Base-by-base conservation (phyloP, 1,140 invertebrate species). In the Drosophila rufa region DNA sequence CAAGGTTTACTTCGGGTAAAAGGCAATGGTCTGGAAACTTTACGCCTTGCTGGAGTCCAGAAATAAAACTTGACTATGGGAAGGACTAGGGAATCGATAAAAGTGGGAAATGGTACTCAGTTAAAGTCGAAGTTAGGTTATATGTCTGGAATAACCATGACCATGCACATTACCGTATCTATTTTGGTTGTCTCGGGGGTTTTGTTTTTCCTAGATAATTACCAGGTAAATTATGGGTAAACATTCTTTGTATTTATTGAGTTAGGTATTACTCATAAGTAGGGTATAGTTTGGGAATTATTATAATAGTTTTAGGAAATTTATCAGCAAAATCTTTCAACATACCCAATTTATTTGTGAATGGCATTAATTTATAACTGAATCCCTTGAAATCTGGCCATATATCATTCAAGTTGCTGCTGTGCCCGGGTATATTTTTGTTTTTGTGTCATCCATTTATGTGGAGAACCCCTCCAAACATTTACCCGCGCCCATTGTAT, bases 11-110 rank as follows among this genome's bases (percentile, higher is more conserved):
- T 86, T 64, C 74, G 65, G 48, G 11, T 59, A 66, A 65, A 55
- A 45, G 33, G 27, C 82, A 85, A 42, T 81, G 69, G 78, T 47
- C 56, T 79, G 82, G 70, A 86, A 86, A 82, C 69, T 74, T 59
- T 69, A 55, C 48, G 59, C 57, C 64, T 75, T 40, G 46, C 38
- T 48, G 56, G 70, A 47, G 53, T 55, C 40, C 48, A 68, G 40
- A 70, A 70, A 70, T 68, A 70, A 70, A 70, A 66, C 38, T 7
- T 14, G 15, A 51, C 33, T 40, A 30, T 11, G 47, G 60, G 22
- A 42, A 70, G 67, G 62, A 70, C 25, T 68, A 68, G 48, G 48
- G 67, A 42, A 67, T 70, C 67, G 67, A 67, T 67, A 67, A 17
- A 53, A 38, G 30, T 61, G 6, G 27, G 3, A 11, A 33, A 17